Percentiles rank a stretch among this genome's conserved stretches.
Evolutionary conservation across 1,140 invertebrate species (phyloP).

Genomic region (Bombus balteatus): DNA sequence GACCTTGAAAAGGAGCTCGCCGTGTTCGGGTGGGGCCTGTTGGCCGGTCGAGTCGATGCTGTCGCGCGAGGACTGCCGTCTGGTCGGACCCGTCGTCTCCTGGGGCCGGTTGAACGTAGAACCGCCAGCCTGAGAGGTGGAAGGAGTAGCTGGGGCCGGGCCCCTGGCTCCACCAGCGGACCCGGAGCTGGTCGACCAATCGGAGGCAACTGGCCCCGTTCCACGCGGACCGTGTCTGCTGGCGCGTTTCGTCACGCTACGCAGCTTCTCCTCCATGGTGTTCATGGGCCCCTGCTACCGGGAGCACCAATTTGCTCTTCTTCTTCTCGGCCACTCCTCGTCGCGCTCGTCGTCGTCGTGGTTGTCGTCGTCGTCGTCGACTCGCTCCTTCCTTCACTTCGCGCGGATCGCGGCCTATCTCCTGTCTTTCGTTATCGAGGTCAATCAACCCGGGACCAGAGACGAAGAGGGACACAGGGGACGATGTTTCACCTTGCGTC

Average conservation of each 20-base stretch:
- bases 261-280: conserved; percentile 71
- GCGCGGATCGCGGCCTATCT: conserved; percentile 11
- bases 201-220: conserved; percentile 41
- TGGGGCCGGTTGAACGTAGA: conserved; percentile 55
- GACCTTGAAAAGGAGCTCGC: conserved; percentile 80
- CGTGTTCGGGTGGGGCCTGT: conserved; percentile 77
- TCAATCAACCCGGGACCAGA: conserved; percentile 40
- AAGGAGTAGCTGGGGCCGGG: conserved; percentile 62
- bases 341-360: conserved; percentile 54
- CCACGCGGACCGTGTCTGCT: conserved; percentile 55
- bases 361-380: conserved; percentile 60
- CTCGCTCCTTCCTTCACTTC: conserved; percentile 51
- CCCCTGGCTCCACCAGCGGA: conserved; percentile 55
- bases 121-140: conserved; percentile 46
- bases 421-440: conserved; percentile 23
- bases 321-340: conserved; percentile 82
- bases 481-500: conserved; percentile 36
- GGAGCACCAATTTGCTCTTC: conserved; percentile 83
- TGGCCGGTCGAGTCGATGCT: conserved; percentile 65
- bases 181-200: conserved; percentile 66
- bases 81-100: conserved; percentile 66
- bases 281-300: conserved; percentile 77
- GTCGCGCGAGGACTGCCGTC: conserved; percentile 71
- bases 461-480: not conserved
- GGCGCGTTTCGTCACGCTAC: conserved; percentile 64